Base-by-base conservation (phyloP, 2,113 vertebrate genomes). In the Notarius lentiginosus region DNA sequence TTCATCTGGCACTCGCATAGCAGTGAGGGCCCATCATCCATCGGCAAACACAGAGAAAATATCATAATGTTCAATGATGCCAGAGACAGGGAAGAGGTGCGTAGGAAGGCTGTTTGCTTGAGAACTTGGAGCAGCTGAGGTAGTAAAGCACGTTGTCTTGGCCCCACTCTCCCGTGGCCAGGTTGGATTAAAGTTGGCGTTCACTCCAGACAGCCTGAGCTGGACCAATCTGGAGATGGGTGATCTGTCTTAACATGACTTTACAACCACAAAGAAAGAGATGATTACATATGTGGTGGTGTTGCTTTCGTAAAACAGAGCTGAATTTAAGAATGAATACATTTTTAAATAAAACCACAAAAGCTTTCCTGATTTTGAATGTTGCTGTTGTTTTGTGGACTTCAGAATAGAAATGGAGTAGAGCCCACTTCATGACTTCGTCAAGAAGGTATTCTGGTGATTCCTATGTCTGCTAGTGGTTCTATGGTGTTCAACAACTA, bases 1-100 rank as follows among this genome's bases (percentile, higher is more conserved):
- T 96, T 98, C 97, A 97, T 99, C 97, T 98, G 97, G 97, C 97
- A 96, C 94, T 94, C 91, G 94, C 96, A 96, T 95, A 95, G 96
- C 96, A 96, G 96, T 93, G 95, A 95, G 95, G 84, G 76, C 94
- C 94, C 94, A 93, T 96, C 96, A 97, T 96, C 94, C 94, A 94
- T 95, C 93, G 93, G 94, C 95, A 97, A 97, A 97, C 93, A 94
- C 90, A 91, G 93, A 90, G 92, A 95, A 93, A 97, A 96, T 94
- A 94, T 92, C 93, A 87, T 91, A 90, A 92, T 92, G 94, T 91
- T 92, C 92, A 94, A 92, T 82, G 89, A 92, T 92, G 94, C 93
- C 94, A 94, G 93, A 75, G 89, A 73, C 2, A 80, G 90, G 87
- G 58, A 90, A 92, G 92, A 90, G 89, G 91, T 84, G 92, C 90